Evolutionary conservation across 2,888 invertebrate genomes (phyloP), one percentile per base, ranked within the genome.

Genomic region (Uropetala carovei): DNA sequence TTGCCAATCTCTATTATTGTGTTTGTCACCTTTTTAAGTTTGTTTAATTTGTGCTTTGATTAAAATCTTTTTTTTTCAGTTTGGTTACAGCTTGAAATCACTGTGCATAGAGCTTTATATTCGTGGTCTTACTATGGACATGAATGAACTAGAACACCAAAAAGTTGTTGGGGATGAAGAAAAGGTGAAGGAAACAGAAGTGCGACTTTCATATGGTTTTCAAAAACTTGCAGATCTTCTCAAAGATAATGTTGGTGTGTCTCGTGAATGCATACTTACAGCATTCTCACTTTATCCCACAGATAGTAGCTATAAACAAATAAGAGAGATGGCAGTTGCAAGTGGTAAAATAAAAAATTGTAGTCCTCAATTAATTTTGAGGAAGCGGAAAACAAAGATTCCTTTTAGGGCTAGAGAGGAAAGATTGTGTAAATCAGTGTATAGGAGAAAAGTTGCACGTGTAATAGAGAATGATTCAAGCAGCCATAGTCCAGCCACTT

Each of bases 251-350:
- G 95, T 96, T 43, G 96, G 96, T 27, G 96, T 97, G 59, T 96
- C 96, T 89, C 96, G 96, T 93, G 98, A 98, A 95, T 97, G 97
- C 94, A 95, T 97, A 0, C 95, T 98, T 81, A 97, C 98, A 0
- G 97, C 97, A 0, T 98, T 98, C 95, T 97, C 97, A 85, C 95
- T 98, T 92, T 96, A 97, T 94, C 97, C 98, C 7, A 96, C 97
- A 11, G 95, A 95, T 64, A 95, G 95, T 16, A 96, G 96, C 94
- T 96, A 96, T 94, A 96, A 96, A 57, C 95, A 95, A 93, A 96
- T 97, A 91, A 95, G 96, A 93, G 95, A 95, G 58, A 94, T 96
- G 93, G 96, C 96, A 0, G 94, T 95, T 91, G 95, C 95, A 27
- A 95, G 96, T 93, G 96, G 96, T 30, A 95, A 92, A 96, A 93